A percentile compares a stretch with the other conserved stretches of the same genome.
These are phyloP conservation scores for Bimastos eiseni DNA, from an alignment of 2,888 invertebrate genomes.

Conservation along the genomic window DNA sequence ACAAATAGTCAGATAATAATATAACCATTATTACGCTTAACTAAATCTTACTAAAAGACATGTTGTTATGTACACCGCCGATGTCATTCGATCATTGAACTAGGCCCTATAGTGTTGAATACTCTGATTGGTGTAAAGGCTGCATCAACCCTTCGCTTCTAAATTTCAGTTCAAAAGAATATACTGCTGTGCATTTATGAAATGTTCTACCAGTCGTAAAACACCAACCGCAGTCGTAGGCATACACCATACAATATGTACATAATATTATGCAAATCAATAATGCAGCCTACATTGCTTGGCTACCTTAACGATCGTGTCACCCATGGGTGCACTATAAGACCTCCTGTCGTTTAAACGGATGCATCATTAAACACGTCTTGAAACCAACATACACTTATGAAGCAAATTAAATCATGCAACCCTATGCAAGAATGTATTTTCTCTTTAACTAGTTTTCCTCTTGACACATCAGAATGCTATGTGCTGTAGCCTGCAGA, in stretches of 20 bases:
- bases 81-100: no score
- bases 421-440: neutral
- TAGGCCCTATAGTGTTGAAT: no score
- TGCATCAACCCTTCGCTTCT: neutral
- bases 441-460: neutral
- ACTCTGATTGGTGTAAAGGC: neutral
- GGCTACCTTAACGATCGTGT: neutral
- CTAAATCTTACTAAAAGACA: no score
- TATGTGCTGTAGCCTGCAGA: neutral
- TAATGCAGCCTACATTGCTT: neutral
- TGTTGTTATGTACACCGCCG: no score
- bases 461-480: neutral
- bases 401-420: neutral
- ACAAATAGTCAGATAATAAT: no score
- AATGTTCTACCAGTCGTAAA: neutral
- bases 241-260: neutral
- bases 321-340: neutral
- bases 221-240: neutral
- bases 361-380: neutral
- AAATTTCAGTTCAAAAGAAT: neutral
- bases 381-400: constrained; percentile 13
- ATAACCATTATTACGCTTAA: no score
- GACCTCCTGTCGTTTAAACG: neutral
- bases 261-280: constrained; percentile 6
- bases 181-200: neutral